Base-by-base conservation (phyloP, 2,888 invertebrate species). In the Endomychus coccineus region DNA sequence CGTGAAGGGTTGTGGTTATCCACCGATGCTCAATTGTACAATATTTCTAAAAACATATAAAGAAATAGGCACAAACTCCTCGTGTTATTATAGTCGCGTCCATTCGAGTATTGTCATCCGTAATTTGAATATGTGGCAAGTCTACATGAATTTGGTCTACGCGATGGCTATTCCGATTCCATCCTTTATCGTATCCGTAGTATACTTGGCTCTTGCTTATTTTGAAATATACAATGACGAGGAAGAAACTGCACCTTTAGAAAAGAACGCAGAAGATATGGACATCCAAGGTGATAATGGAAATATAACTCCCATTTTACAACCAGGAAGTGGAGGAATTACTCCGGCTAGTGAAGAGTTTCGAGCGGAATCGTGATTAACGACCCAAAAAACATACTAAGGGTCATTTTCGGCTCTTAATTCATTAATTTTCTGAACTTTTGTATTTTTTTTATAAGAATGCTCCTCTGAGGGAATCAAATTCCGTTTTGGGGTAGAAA, bases 131-230 rank as follows among this genome's bases (percentile, higher is more conserved):
- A 87, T 90, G 81, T 83, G 84, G 83, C 85, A 87, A 71, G 88
- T 89, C 58, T 86, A 88, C 56, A 73, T 87, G 68, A 88, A 90
- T 66, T 69, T 91, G 61, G 83, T 89, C 49, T 88, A 88, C 65
- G 88, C 90, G 42, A 85, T 89, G 82, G 88, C 88, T 48, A 88
- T 90, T 66, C 91, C 91, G 45, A 89, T 90, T 71, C 89, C 89
- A 48, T 88, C 87, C 61, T 91, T 91, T 68, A 83, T 90, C 59
- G 80, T 89, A 63, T 90, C 91, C 57, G 83, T 90, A 59, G 85
- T 90, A 66, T 91, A 90, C 68, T 75, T 91, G 68, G 86, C 88
- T 50, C 78, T 89, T 70, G 90, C 90, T 55, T 91, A 90, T 69
- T 89, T 90, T 72, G 86, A 85, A 73, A 89, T 90, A 61, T 90